Conservation (phyloP, 2,113 vertebrate genomes). For the Glaucidium brasilianum region DNA sequence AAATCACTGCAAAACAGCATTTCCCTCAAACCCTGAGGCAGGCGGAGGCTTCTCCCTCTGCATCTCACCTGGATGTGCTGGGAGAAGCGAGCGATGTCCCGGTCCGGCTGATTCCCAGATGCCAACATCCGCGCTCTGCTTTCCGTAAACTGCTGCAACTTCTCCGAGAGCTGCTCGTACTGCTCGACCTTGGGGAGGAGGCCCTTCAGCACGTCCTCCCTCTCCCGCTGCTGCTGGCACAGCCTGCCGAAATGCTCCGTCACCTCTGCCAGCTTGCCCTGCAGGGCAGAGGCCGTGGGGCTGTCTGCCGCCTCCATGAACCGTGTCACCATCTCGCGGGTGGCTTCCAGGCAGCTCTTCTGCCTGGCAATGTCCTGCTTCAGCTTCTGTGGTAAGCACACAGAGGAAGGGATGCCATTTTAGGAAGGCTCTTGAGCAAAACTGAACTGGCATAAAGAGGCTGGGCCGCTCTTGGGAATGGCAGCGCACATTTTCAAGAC, state of each 20-base stretch:
- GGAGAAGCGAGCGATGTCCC: constrained; percentile 84
- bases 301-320: constrained; percentile 86
- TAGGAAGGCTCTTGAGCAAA: neutral
- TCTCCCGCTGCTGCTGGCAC: constrained; percentile 79
- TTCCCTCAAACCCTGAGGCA: neutral
- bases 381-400: constrained; percentile 80
- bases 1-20: neutral
- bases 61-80: constrained; percentile 88
- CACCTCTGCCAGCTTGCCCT: constrained; percentile 78
- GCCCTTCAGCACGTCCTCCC: constrained; percentile 80
- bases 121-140: constrained; percentile 79
- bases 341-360: constrained; percentile 91
- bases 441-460: neutral
- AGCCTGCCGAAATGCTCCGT: constrained; percentile 78
- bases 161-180: constrained; percentile 84
- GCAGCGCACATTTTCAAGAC: neutral
- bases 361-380: constrained; percentile 91
- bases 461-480: neutral
- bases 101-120: constrained; percentile 84
- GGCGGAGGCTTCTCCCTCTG: neutral
- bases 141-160: constrained; percentile 84
- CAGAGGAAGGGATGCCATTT: neutral
- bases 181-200: constrained; percentile 87
- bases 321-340: constrained; percentile 83
- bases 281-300: constrained; percentile 79